Evolutionary conservation across 2,888 invertebrate genomes (phyloP).

Genomic region (Sclerodermus sp.): DNA sequence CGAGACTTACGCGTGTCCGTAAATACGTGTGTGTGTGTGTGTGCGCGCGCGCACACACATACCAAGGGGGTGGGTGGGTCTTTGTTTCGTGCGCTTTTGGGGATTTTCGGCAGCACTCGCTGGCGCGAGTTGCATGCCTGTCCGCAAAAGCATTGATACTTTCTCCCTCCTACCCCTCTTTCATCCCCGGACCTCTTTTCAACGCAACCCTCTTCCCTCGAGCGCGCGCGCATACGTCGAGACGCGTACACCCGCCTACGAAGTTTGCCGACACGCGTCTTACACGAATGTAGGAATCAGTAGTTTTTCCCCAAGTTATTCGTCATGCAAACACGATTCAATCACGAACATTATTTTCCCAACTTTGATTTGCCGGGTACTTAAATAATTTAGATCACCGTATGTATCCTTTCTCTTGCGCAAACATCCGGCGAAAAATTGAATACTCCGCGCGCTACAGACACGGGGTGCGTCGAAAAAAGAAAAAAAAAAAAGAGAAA

Average conservation of each 20-base stretch:
- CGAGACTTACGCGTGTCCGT: not conserved
- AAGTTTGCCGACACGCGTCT: not conserved
- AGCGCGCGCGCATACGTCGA: not conserved
- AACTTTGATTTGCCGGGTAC: too few species aligned
- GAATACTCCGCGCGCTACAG: too few species aligned
- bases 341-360: too few species aligned
- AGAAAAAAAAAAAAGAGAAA: too few species aligned
- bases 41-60: not conserved
- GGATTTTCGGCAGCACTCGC: constrained; percentile 43
- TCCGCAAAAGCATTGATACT: constrained; percentile 33
- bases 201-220: not conserved
- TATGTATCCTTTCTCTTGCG: too few species aligned
- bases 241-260: not conserved
- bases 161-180: constrained; percentile 1
- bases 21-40: not conserved
- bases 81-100: constrained; percentile 47
- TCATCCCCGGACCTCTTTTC: not conserved
- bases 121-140: constrained; percentile 26
- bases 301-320: not conserved
- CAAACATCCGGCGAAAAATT: too few species aligned
- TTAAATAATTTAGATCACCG: too few species aligned
- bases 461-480: too few species aligned
- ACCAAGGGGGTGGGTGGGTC: constrained; percentile 14
- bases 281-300: not conserved
- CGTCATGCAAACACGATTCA: too few species aligned